A percentile compares a stretch with the other conserved stretches of the same genome.
Conservation (phyloP, 2,888 invertebrate species). For the Mayetiola destructor region DNA sequence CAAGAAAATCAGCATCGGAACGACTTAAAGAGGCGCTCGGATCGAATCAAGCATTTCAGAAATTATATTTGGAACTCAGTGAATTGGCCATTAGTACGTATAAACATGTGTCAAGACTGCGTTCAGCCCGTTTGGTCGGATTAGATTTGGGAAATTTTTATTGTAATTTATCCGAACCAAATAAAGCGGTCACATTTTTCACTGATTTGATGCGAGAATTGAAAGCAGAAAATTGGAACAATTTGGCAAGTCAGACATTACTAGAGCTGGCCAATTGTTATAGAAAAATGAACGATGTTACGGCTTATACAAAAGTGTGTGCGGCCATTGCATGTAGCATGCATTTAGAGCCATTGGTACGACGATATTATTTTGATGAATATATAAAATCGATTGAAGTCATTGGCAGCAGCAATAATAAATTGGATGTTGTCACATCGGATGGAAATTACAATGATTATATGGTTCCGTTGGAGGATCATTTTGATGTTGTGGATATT, state of each 20-base stretch:
- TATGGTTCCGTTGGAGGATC: conserved; percentile 30
- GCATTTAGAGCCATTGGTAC: conserved; percentile 57
- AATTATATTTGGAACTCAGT: conserved; percentile 81
- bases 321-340: conserved; percentile 63
- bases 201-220: conserved; percentile 75
- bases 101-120: conserved; percentile 72
- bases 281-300: conserved; percentile 57
- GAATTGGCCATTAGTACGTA: conserved; percentile 93
- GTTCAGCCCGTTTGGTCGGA: conserved; percentile 77
- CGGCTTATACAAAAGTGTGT: conserved; percentile 60
- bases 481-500: conserved; percentile 35
- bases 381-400: conserved; percentile 53
- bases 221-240: conserved; percentile 75
- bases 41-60: conserved; percentile 75
- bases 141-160: conserved; percentile 83
- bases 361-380: conserved; percentile 68
- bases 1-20: conserved; percentile 49
- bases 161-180: conserved; percentile 66
- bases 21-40: conserved; percentile 80
- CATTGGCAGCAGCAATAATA: conserved; percentile 39
- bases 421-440: background rate
- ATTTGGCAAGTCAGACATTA: conserved; percentile 67
- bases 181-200: conserved; percentile 80
- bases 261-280: conserved; percentile 75
- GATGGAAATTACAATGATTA: background rate